phyloP scores from a whole-genome alignment of 2,113 vertebrate species.

The Apteryx mantelli region DNA sequence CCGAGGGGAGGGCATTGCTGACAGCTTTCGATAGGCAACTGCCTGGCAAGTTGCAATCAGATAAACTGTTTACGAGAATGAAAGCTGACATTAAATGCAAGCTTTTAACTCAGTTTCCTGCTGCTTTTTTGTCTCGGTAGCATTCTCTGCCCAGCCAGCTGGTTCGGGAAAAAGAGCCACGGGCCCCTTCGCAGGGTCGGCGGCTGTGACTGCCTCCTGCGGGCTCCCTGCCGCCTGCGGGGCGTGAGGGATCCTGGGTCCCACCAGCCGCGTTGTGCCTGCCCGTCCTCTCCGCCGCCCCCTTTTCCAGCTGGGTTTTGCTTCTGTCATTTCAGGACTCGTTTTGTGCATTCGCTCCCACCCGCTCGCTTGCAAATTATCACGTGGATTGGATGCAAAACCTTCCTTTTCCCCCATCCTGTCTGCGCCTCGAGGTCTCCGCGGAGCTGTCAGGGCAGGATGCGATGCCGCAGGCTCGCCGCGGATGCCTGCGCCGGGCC shows the following conservation, averaged over 20 bases:
- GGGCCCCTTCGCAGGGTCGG: neutral
- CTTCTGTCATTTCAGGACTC: neutral
- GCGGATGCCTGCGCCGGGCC: neutral
- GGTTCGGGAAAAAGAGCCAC: fast-evolving
- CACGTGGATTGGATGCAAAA: fast-evolving
- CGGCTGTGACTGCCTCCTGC: too few relatives aligned
- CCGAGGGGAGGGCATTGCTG: neutral
- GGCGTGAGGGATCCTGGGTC: too few relatives aligned
- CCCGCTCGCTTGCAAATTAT: fast-evolving
- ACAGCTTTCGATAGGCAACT: neutral
- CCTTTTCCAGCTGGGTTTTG: neutral
- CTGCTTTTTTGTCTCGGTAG: neutral
- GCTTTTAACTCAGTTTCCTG: neutral
- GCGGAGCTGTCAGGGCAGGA: neutral
- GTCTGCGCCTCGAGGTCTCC: fast-evolving
- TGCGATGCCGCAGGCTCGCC: too few relatives aligned
- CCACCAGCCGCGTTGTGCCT: fast-evolving
- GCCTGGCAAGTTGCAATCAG: neutral
- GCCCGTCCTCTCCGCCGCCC: fast-evolving
- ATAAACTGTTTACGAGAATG: neutral
- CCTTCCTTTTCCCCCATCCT: neutral
- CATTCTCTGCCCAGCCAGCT: neutral
- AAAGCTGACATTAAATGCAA: neutral
- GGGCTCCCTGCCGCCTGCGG: too few relatives aligned
- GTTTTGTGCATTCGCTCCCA: neutral